Percentiles rank a stretch among this genome's conserved stretches.
These are phyloP conservation scores for Ceraclea dissimilis DNA, from an alignment of 2,888 invertebrate genomes.

Conservation along the genomic window DNA sequence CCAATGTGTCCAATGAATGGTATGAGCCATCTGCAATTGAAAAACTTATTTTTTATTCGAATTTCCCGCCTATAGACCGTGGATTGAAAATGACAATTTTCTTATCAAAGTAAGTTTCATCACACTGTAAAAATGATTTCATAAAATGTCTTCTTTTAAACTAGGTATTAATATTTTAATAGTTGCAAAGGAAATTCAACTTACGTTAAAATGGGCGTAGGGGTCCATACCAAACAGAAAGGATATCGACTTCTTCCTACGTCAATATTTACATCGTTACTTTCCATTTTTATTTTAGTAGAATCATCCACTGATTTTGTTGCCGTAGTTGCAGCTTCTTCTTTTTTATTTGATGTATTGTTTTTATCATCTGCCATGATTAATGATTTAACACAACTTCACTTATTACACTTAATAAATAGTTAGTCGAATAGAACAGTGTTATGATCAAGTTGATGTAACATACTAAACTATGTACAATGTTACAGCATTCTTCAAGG, in stretches of 20 bases:
- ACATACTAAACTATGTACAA: neutral
- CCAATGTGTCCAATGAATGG: constrained; percentile 14
- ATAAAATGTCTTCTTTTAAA: too few relatives aligned
- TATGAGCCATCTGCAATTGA: constrained; percentile 15
- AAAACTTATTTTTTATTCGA: constrained; percentile 2
- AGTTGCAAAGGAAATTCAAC: too few relatives aligned
- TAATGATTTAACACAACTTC: too few relatives aligned
- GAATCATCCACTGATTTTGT: neutral
- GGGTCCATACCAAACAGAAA: constrained; percentile 14
- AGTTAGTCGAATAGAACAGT: neutral
- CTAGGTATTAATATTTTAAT: too few relatives aligned
- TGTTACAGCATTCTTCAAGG: neutral
- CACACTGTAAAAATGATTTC: too few relatives aligned
- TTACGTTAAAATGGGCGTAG: constrained; percentile 13
- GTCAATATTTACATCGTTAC: constrained; percentile 31
- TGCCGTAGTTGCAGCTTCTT: neutral
- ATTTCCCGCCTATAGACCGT: neutral
- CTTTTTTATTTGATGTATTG: neutral
- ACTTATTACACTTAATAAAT: too few relatives aligned
- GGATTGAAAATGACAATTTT: neutral
- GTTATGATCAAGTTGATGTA: neutral
- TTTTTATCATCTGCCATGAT: neutral
- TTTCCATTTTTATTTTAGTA: neutral
- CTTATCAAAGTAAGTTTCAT: too few relatives aligned
- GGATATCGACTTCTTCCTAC: constrained; percentile 31